phyloP scores from a whole-genome alignment of 2,113 vertebrate genomes.

The Trematocara unimaculatum region DNA sequence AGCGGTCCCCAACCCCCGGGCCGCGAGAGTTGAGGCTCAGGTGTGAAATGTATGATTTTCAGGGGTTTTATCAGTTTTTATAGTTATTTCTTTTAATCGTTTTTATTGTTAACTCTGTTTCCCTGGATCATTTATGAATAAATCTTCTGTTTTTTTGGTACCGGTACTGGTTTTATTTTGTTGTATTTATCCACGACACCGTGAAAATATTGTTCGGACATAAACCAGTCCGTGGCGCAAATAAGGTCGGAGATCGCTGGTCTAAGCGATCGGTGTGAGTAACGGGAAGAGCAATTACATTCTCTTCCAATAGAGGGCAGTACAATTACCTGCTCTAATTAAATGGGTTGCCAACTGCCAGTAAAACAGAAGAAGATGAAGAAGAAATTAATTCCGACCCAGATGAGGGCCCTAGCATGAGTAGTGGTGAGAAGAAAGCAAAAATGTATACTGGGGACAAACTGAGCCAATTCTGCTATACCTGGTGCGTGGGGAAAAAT shows the following conservation, averaged over 20 bases:
- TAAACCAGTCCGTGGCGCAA: neutral
- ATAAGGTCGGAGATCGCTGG: neutral
- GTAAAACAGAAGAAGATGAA: neutral
- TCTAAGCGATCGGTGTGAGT: neutral
- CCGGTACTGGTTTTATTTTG: neutral
- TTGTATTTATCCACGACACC: neutral
- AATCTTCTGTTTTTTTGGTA: neutral
- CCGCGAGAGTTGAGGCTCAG: neutral
- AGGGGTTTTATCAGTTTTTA: accelerated
- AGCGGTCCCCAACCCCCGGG: neutral
- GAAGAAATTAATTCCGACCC: neutral
- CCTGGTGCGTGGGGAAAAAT: accelerated
- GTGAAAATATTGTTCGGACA: neutral
- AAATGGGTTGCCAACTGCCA: neutral
- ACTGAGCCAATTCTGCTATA: neutral
- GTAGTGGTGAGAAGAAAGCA: neutral
- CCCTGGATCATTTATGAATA: neutral
- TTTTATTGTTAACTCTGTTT: neutral
- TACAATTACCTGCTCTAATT: neutral
- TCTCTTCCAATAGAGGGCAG: neutral
- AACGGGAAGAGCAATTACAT: neutral
- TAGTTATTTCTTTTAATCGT: neutral
- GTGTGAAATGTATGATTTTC: neutral
- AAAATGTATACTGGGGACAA: accelerated
- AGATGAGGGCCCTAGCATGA: neutral